These are phyloP conservation scores for Nebria brevicollis DNA, from an alignment of 2,888 invertebrate species.

Conservation along the genomic window DNA sequence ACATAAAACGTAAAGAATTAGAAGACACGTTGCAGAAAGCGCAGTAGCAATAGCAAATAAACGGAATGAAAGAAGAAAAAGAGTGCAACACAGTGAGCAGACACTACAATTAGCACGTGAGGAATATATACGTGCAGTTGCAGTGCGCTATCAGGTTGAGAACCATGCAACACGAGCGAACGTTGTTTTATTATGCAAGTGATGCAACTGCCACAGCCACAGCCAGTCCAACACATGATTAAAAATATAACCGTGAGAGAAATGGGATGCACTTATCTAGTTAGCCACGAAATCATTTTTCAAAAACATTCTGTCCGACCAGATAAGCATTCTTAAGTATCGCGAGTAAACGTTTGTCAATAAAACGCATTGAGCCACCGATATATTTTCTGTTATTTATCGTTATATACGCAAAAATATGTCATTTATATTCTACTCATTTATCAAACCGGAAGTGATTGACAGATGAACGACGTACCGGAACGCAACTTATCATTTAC, in stretches of 20 bases:
- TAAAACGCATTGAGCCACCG: too few relatives aligned
- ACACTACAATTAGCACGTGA: constrained; percentile 21
- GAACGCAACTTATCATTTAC: constrained; percentile 13
- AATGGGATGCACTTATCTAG: not conserved
- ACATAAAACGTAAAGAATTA: not conserved
- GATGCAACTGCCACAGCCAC: not conserved
- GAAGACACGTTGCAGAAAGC: not conserved
- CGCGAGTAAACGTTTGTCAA: too few relatives aligned
- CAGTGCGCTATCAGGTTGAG: not conserved
- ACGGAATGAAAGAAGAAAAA: not conserved
- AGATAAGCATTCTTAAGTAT: too few relatives aligned
- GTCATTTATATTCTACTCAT: constrained; percentile 17
- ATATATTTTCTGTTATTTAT: too few relatives aligned
- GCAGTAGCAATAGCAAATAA: not conserved
- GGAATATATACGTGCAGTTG: not conserved
- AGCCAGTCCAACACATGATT: not conserved
- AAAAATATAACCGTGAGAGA: not conserved
- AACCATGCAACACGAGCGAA: not conserved
- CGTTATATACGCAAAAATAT: too few relatives aligned
- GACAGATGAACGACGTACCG: constrained; percentile 18
- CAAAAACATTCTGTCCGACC: too few relatives aligned
- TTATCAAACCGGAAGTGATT: constrained; percentile 11
- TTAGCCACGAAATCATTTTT: not conserved
- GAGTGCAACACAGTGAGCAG: not conserved
- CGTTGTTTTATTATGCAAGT: not conserved